phyloP scores from a whole-genome alignment of 2,888 invertebrate genomes.

The Hermodice carunculata region DNA sequence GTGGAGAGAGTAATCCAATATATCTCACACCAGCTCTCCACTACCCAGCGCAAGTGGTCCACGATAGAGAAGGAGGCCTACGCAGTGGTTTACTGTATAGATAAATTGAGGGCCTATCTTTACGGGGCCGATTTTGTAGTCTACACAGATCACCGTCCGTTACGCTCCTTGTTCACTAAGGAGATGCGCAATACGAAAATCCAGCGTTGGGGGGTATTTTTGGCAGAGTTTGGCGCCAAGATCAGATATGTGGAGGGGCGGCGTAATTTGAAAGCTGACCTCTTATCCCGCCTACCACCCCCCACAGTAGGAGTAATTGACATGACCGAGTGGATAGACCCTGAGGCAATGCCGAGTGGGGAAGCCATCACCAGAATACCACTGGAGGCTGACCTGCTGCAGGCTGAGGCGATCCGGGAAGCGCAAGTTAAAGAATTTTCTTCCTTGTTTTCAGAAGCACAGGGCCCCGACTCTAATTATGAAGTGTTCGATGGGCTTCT shows the following conservation, averaged over 20 bases:
- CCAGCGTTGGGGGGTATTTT: constrained; percentile 4
- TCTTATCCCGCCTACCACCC: constrained; percentile 1
- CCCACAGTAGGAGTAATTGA: not conserved
- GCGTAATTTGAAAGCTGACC: constrained; percentile 7
- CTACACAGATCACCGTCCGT: constrained; percentile 20
- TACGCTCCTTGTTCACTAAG: constrained; percentile 2
- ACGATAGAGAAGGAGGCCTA: not conserved
- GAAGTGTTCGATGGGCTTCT: too few relatives aligned
- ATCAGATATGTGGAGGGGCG: not conserved
- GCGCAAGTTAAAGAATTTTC: too few relatives aligned
- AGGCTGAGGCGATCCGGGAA: too few relatives aligned
- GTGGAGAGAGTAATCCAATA: not conserved
- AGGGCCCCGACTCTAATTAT: too few relatives aligned
- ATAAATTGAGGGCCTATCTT: constrained; percentile 11
- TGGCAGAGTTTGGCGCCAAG: constrained; percentile 9
- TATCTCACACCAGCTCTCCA: not conserved
- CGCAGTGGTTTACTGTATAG: not conserved
- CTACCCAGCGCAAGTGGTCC: not conserved
- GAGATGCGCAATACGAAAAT: constrained; percentile 13
- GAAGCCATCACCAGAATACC: too few relatives aligned
- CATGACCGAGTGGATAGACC: not conserved
- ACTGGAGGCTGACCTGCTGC: too few relatives aligned
- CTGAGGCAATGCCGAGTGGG: not conserved
- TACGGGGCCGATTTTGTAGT: constrained; percentile 11
- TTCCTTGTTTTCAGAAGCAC: too few relatives aligned